Evolutionary conservation across 1,140 invertebrate species (phyloP), one percentile per base, ranked within the genome.

Genomic region (Chionoecetes opilio): DNA sequence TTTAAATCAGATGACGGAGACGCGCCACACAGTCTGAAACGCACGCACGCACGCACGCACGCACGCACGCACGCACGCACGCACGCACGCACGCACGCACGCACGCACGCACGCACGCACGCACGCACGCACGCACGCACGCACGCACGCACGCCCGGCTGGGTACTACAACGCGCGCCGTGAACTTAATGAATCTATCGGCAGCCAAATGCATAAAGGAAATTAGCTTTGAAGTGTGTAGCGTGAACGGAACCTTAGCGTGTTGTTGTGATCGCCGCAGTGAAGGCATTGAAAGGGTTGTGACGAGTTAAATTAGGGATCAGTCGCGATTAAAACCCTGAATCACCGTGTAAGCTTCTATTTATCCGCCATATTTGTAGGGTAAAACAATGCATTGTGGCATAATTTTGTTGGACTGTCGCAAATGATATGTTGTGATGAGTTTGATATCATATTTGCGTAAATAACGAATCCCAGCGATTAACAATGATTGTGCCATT

Each of bases 351-450:
- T 75, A 75, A 75, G 63, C 63, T 21, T 75, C 21, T 26, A n/a
- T 75, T 75, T 75, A 75, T 75, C 63, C 63, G 63, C 63, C 63
- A 75, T 75, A 75, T 75, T 75, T 75, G 63, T 75, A 26, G 63
- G 63, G 63, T 75, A 75, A 75, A 75, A 75, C 63, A 75, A 75
- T 75, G 63, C 63, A 75, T 75, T 75, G 63, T n/a, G 63, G 63
- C 63, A 26, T 75, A 75, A 75, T 75, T 75, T n/a, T 75, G 63
- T 75, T 75, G 21, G 63, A n/a, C 63, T 75, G 63, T 75, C 63
- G 63, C 63, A n/a, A 26, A n/a, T 75, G 63, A 75, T 75, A n/a
- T 75, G 63, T 75, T 75, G 63, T 75, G 63, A 75, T 75, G 63
- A n/a, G n/a, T 75, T 75, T 75, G 21, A 21, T 75, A 75, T 75